phyloP scores from a whole-genome alignment of 1,140 invertebrate species.

The Plectus sambesii region DNA sequence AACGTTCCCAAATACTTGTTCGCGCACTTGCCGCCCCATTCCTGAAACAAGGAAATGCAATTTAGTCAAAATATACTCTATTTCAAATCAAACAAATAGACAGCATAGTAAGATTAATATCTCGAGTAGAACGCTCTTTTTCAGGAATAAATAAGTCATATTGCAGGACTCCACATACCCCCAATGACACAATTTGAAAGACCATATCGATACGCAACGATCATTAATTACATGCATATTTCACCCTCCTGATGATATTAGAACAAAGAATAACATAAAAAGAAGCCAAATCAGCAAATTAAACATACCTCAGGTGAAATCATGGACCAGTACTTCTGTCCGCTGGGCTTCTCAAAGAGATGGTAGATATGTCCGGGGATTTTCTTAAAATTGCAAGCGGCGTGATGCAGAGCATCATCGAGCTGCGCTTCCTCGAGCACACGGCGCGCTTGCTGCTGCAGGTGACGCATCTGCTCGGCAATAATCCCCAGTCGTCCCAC shows the following conservation, averaged over 20 bases:
- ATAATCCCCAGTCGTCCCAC: slow-evolving; percentile 59
- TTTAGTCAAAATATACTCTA: no score
- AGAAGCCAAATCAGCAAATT: slow-evolving; percentile 48
- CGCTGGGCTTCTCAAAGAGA: slow-evolving; percentile 57
- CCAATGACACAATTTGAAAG: no score
- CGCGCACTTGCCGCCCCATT: slow-evolving; percentile 55
- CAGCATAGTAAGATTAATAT: no score
- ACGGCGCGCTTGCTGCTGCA: slow-evolving; percentile 57
- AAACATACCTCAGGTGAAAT: slow-evolving; percentile 63
- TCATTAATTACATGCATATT: no score
- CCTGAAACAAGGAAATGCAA: no score
- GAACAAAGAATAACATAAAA: no score
- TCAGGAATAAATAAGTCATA: no score
- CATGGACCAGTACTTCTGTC: slow-evolving; percentile 58
- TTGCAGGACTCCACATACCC: no score
- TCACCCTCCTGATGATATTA: no score
- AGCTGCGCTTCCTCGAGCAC: slow-evolving; percentile 56
- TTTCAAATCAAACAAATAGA: no score
- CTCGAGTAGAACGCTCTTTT: no score
- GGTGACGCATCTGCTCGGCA: slow-evolving; percentile 57
- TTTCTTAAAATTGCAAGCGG: slow-evolving; percentile 61
- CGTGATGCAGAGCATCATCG: slow-evolving; percentile 55
- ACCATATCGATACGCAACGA: no score
- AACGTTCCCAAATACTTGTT: slow-evolving; percentile 57
- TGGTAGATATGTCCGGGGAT: slow-evolving; percentile 61